phyloP scores from a whole-genome alignment of 2,113 vertebrate species.

The Xiphophorus couchianus region DNA sequence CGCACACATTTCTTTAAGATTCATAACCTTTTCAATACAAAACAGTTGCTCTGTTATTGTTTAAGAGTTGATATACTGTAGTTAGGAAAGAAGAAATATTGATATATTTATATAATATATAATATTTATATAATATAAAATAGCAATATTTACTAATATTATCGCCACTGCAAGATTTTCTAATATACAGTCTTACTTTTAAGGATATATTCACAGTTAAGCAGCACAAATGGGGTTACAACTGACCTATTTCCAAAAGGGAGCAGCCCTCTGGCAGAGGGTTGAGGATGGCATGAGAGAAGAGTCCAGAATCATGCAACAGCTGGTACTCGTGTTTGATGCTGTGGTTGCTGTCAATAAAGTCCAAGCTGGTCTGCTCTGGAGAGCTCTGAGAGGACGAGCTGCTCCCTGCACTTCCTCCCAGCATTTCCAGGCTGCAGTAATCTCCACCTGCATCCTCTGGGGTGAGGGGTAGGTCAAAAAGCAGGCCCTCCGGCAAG shows the following conservation, averaged over 20 bases:
- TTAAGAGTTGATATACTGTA: neutral
- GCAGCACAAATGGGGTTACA: neutral
- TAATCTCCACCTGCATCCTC: slow-evolving; percentile 81
- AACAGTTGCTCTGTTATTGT: too few relatives aligned
- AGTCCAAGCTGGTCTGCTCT: slow-evolving; percentile 84
- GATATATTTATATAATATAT: too few relatives aligned
- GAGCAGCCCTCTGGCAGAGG: slow-evolving; percentile 78
- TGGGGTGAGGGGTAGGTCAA: slow-evolving; percentile 88
- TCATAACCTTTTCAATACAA: neutral
- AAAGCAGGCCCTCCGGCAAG: slow-evolving; percentile 85
- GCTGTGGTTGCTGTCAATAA: slow-evolving; percentile 74
- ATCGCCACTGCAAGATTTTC: neutral
- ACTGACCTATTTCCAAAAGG: slow-evolving; percentile 85
- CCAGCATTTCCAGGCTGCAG: slow-evolving; percentile 84
- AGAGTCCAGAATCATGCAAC: slow-evolving; percentile 83
- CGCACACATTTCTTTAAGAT: neutral
- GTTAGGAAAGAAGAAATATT: neutral
- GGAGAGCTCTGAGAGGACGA: slow-evolving; percentile 86
- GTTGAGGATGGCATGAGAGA: slow-evolving; percentile 73
- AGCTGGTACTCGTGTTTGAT: slow-evolving; percentile 89
- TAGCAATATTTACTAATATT: neutral
- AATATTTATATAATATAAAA: too few relatives aligned
- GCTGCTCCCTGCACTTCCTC: slow-evolving; percentile 74
- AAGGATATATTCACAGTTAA: neutral
- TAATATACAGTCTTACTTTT: neutral